Conservation (phyloP, 1,140 invertebrate species). For the Drosophila simulans region DNA sequence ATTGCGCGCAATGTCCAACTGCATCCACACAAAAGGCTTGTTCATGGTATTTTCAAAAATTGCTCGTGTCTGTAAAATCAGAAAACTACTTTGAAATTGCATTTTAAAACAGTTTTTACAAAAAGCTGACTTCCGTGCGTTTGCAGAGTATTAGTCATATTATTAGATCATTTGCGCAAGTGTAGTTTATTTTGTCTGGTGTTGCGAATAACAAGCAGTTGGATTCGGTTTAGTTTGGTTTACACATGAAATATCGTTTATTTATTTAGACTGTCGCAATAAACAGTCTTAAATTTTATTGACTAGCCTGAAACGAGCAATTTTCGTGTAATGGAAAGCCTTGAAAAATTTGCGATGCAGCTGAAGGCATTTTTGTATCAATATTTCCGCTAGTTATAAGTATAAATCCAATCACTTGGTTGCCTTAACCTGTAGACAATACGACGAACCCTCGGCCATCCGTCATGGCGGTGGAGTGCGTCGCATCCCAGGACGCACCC, state of each 20-base stretch:
- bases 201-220: neutral
- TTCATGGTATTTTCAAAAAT: neutral
- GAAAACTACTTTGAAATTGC: neutral
- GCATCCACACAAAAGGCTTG: neutral
- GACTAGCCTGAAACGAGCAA: neutral
- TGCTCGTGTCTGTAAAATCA: neutral
- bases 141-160: neutral
- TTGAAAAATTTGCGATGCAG: conserved; percentile 10
- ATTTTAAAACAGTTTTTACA: no score
- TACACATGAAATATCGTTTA: neutral
- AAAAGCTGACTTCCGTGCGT: no score
- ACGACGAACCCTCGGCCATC: conserved; percentile 94
- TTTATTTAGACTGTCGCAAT: neutral
- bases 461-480: conserved; percentile 92
- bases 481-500: conserved; percentile 92
- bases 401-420: conserved; percentile 27
- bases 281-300: neutral
- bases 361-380: neutral
- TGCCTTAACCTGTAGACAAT: conserved; percentile 87
- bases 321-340: neutral
- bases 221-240: neutral
- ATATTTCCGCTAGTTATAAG: conserved; percentile 9
- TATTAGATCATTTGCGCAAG: neutral
- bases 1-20: neutral
- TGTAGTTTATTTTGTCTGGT: neutral